Evolutionary conservation across 2,888 invertebrate species (phyloP), one percentile per base, ranked within the genome.

Genomic region (Drosophila lacicola): DNA sequence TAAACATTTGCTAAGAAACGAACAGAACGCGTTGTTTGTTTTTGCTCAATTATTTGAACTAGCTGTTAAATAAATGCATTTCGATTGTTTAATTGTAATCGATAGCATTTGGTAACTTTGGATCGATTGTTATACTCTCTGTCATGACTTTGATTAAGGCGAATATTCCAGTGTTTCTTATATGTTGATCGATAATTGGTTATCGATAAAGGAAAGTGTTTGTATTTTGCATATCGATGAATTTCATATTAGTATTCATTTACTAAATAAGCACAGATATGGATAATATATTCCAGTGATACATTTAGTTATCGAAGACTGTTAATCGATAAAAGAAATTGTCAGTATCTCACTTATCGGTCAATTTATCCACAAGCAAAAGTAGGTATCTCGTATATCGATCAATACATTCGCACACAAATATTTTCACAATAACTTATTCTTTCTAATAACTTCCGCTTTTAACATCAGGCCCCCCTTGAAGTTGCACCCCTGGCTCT

Each of bases 401-500:
- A 29, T 8, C 8, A 29, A 29, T 29, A 2, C 29, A 8, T 29
- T 2, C 29, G 8, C 29, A 2, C 8, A 29, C 29, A 29, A 53
- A 53, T 53, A 53, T 53, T 53, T 29, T 41, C 66, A 42, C 25
- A 25, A 11, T 36, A 25, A 41, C 57, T 45, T 53, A 55, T 76
- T 33, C 21, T 36, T 8, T 37, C 29, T 21, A 44, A 66, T 44
- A 66, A 62, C 57, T 62, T 71, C 39, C 55, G 69, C 33, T 1
- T 42, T 25, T 46, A 53, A 60, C 29, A 29, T 44, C 44, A 44
- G 14, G 37, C 51, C 53, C 54, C 55, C 63, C 56, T 57, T 10
- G 53, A 17, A 36, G 54, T 49, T 6, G 46, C 61, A 47, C 21
- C 77, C 49, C 57, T 62, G 68, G 29, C 42, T 44, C 13, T 37